Percentiles rank a stretch among this genome's conserved stretches.
Conservation (phyloP, 2,888 invertebrate genomes). For the Epistrophella euchroma region DNA sequence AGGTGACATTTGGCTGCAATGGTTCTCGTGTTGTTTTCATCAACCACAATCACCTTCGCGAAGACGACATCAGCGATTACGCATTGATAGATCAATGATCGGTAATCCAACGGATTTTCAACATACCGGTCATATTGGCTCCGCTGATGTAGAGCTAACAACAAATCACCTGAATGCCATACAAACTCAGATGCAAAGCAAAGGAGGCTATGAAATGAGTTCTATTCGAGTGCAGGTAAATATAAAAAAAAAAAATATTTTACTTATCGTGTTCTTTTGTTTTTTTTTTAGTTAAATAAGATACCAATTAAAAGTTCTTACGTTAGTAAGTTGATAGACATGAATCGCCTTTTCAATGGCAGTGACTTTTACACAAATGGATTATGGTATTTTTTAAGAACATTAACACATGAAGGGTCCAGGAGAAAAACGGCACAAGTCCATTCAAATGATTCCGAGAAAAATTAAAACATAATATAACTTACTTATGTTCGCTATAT, state of each 20-base stretch:
- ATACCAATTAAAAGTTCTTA: neutral
- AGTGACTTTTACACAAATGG: neutral
- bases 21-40: conserved; percentile 95
- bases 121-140: conserved; percentile 95
- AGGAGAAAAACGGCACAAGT: too few species aligned
- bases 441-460: too few species aligned
- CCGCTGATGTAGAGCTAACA: conserved; percentile 94
- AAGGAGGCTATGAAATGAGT: conserved; percentile 94
- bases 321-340: neutral
- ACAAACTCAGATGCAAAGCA: conserved; percentile 97
- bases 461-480: too few species aligned
- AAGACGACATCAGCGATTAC: conserved; percentile 88
- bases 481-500: too few species aligned
- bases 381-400: neutral
- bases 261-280: neutral
- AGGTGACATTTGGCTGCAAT: conserved; percentile 95
- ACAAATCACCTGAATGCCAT: conserved; percentile 93
- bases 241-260: neutral
- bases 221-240: conserved; percentile 83
- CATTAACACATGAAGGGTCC: neutral
- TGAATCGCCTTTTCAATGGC: neutral
- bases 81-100: conserved; percentile 97
- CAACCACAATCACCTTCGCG: conserved; percentile 91
- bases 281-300: neutral
- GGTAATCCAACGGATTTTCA: conserved; percentile 97